Evolutionary conservation across 2,888 invertebrate species (phyloP).

Genomic region (Rhimphoctona megacephalus): DNA sequence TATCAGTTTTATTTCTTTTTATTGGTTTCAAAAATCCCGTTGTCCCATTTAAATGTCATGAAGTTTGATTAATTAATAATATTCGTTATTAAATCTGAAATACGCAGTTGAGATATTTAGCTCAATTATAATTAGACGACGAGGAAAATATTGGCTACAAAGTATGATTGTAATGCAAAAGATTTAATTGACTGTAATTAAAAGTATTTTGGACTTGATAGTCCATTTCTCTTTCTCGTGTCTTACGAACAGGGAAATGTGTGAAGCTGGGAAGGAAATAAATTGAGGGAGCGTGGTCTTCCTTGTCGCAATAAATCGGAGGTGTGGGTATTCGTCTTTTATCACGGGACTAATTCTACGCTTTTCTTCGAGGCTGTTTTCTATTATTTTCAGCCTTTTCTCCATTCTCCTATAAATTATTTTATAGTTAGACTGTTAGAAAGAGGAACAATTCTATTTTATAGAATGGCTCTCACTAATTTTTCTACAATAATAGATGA

Average conservation of each 20-base stretch:
- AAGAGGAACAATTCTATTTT: slow-evolving; percentile 70
- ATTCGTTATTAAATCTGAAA: too few species aligned
- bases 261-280: slow-evolving; percentile 64
- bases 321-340: slow-evolving; percentile 47
- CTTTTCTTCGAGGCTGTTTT: slow-evolving; percentile 36
- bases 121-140: not conserved
- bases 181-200: slow-evolving; percentile 60
- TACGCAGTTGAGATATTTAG: not conserved
- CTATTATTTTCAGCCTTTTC: slow-evolving; percentile 21
- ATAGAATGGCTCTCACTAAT: slow-evolving; percentile 25
- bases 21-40: not conserved
- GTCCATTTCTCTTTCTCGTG: slow-evolving; percentile 1
- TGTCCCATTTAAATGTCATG: not conserved
- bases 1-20: too few species aligned
- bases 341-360: slow-evolving; percentile 44
- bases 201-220: slow-evolving; percentile 58
- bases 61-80: not conserved
- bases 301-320: slow-evolving; percentile 65
- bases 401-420: slow-evolving; percentile 48
- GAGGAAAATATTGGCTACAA: slow-evolving; percentile 16
- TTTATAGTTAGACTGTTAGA: slow-evolving; percentile 69
- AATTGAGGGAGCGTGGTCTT: slow-evolving; percentile 63
- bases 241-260: slow-evolving; percentile 22
- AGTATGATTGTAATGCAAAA: not conserved
- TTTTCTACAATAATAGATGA: not conserved